These are phyloP conservation scores for Semibalanus balanoides DNA, from an alignment of 1,140 invertebrate species.

Conservation along the genomic window DNA sequence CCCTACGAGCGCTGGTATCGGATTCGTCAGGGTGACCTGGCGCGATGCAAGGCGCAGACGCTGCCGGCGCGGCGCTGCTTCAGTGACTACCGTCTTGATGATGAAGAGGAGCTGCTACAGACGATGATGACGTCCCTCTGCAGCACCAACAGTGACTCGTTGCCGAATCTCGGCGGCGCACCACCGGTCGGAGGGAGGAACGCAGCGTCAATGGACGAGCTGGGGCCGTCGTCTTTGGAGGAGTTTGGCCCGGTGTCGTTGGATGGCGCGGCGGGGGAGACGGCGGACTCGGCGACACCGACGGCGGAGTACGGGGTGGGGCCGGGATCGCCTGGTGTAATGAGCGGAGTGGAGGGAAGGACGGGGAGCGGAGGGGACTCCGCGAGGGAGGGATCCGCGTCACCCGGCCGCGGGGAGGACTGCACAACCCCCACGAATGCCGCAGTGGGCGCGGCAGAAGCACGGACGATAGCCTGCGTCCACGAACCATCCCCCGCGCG, in stretches of 20 bases:
- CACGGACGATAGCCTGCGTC: too few species aligned
- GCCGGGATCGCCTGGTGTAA: background rate
- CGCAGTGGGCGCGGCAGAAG: too few species aligned
- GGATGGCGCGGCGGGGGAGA: too few species aligned
- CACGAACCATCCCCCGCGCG: background rate
- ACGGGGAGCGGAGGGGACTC: too few species aligned
- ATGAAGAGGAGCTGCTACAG: background rate
- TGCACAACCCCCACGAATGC: background rate
- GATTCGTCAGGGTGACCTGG: background rate
- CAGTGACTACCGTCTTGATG: background rate
- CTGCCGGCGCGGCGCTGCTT: background rate
- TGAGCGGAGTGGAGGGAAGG: background rate
- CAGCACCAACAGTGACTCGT: background rate
- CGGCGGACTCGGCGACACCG: too few species aligned
- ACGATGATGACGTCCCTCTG: background rate
- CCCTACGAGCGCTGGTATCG: conserved; percentile 11
- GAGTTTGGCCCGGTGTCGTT: background rate
- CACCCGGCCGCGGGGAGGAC: background rate
- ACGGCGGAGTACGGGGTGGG: background rate
- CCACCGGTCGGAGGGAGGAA: too few species aligned
- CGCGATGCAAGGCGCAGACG: background rate
- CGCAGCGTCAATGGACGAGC: background rate
- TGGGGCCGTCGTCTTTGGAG: background rate
- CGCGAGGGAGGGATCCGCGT: too few species aligned
- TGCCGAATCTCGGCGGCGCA: background rate